A percentile compares a stretch with the other conserved stretches of the same genome.
phyloP scores from a whole-genome alignment of 1,140 invertebrate species.

The Episyrphus balteatus region DNA sequence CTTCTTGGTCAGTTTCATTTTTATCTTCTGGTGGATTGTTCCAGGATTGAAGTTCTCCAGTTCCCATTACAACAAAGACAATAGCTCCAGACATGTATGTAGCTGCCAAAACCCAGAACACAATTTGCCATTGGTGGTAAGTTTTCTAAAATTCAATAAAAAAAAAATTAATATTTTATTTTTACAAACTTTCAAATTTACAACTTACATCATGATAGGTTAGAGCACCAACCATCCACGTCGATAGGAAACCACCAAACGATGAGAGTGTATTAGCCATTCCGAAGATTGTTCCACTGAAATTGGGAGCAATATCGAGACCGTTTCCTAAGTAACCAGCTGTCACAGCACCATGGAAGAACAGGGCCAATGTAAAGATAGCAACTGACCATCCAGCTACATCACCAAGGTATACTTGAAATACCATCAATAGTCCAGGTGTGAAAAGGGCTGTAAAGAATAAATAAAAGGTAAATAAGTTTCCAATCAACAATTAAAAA shows the following conservation, averaged over 20 bases:
- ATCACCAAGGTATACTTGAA: constrained; percentile 56
- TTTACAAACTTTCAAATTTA: neutral
- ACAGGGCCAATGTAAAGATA: constrained; percentile 65
- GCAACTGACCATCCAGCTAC: constrained; percentile 55
- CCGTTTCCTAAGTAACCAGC: constrained; percentile 81
- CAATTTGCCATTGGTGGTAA: constrained; percentile 66
- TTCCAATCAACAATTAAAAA: too few species aligned
- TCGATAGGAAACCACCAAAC: constrained; percentile 75
- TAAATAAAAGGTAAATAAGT: neutral
- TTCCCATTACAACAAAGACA: constrained; percentile 56
- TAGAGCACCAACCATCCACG: constrained; percentile 70
- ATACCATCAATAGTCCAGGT: constrained; percentile 56
- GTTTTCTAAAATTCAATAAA: constrained; percentile 46
- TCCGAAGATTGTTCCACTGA: constrained; percentile 82
- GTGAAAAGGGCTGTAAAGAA: constrained; percentile 44
- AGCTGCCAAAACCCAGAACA: constrained; percentile 69
- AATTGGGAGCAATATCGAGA: constrained; percentile 80
- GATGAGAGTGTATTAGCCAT: constrained; percentile 84
- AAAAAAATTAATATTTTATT: neutral
- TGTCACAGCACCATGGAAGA: constrained; percentile 74
- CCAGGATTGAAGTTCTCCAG: constrained; percentile 53
- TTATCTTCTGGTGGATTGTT: constrained; percentile 33
- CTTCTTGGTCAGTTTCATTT: constrained; percentile 21
- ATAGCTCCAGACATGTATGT: constrained; percentile 60
- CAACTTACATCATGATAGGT: constrained; percentile 58